These are phyloP conservation scores for Hormiphora californensis DNA, from an alignment of 37 sponge, comb jelly and placozoan genomes.

Conservation along the genomic window DNA sequence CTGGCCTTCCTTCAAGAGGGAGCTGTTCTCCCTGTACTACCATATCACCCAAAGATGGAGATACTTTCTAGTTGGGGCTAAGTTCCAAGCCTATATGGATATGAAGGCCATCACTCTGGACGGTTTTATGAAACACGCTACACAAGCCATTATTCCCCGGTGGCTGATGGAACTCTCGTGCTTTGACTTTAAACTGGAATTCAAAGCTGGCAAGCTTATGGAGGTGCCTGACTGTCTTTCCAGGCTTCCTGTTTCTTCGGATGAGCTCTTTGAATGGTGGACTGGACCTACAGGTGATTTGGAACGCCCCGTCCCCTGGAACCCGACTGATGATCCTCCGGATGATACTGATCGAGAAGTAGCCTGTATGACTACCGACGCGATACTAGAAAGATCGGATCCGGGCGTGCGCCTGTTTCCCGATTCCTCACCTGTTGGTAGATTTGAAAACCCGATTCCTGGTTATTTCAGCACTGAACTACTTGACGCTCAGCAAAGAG, in stretches of 20 bases:
- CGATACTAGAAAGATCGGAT: too few species aligned
- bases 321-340: too few species aligned
- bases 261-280: background rate
- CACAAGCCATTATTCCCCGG: background rate
- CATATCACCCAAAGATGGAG: conserved; percentile 29
- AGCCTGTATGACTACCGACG: too few species aligned
- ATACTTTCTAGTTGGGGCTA: background rate
- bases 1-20: conserved; percentile 28
- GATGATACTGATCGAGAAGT: too few species aligned
- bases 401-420: too few species aligned
- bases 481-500: too few species aligned
- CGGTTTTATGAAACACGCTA: background rate
- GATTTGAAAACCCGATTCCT: too few species aligned
- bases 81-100: background rate
- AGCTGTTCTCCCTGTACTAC: background rate
- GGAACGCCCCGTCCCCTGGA: too few species aligned
- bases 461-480: too few species aligned
- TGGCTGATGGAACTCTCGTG: conserved; percentile 1
- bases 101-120: conserved; percentile 2
- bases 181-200: background rate
- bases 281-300: too few species aligned
- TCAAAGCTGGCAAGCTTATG: background rate
- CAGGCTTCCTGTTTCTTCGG: background rate
- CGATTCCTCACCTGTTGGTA: too few species aligned
- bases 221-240: background rate